Conservation (phyloP, 2,113 vertebrate genomes). For the Serilophus lunatus region DNA sequence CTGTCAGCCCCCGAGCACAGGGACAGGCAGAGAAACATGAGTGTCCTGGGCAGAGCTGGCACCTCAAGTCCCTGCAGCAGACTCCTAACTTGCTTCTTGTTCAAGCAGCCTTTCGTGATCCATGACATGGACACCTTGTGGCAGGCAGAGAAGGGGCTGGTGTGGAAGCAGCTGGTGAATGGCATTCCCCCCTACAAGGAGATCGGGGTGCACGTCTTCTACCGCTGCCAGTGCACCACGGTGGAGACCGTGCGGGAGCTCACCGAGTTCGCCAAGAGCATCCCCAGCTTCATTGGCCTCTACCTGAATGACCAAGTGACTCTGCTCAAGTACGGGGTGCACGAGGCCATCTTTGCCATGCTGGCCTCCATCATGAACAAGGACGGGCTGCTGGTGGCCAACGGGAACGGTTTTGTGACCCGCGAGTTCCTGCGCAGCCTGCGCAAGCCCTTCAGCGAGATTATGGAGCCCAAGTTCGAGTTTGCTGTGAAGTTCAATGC, state of each 20-base stretch:
- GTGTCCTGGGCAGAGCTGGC: neutral
- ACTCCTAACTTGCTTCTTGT: conserved; percentile 31
- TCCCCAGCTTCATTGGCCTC: conserved; percentile 93
- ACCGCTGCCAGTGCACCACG: conserved; percentile 96
- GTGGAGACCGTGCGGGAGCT: conserved; percentile 96
- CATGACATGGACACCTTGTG: conserved; percentile 94
- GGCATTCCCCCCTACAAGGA: conserved; percentile 91
- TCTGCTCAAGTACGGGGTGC: conserved; percentile 94
- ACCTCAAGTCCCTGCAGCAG: accelerated
- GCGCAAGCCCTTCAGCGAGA: conserved; percentile 93
- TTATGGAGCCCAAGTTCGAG: conserved; percentile 98
- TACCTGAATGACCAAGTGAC: conserved; percentile 98
- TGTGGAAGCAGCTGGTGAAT: conserved; percentile 91
- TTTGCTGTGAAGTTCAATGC: conserved; percentile 98
- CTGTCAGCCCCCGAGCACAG: neutral
- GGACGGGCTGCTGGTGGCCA: conserved; percentile 94
- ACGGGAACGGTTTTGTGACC: conserved; percentile 94
- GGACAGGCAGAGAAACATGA: neutral
- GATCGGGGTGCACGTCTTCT: conserved; percentile 95
- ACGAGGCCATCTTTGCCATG: conserved; percentile 98
- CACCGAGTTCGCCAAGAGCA: conserved; percentile 96
- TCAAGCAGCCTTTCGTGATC: conserved; percentile 91
- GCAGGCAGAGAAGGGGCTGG: conserved; percentile 93
- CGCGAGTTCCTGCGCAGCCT: conserved; percentile 95
- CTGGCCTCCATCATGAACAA: conserved; percentile 98